A percentile compares a stretch with the other conserved stretches of the same genome.
phyloP scores from a whole-genome alignment of 2,797 vertebrate species.

The Mionectes olivaceus region DNA sequence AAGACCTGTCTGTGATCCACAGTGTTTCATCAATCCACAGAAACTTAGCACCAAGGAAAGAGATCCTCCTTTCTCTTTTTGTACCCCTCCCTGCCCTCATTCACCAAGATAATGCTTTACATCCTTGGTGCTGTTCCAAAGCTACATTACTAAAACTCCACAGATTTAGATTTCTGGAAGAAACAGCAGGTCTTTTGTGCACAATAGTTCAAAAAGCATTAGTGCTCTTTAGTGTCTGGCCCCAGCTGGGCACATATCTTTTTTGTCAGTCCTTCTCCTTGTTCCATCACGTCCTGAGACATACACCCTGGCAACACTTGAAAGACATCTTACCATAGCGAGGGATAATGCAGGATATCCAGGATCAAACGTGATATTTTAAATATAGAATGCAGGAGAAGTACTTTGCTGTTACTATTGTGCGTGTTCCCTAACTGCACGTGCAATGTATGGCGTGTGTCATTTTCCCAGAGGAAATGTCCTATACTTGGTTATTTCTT shows the following conservation, averaged over 20 bases:
- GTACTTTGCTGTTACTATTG: neutral
- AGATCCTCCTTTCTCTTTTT: neutral
- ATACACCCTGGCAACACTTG: conserved; percentile 42
- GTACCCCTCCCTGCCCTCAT: neutral
- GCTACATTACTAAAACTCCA: neutral
- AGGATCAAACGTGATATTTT: conserved; percentile 24
- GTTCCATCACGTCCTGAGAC: neutral
- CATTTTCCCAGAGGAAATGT: conserved; percentile 17
- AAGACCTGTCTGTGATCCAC: neutral
- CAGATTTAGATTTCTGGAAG: neutral
- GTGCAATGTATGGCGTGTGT: neutral
- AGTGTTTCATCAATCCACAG: neutral
- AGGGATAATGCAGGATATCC: conserved; percentile 37
- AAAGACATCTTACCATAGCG: neutral
- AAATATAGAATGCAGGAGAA: conserved; percentile 30
- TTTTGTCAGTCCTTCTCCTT: neutral
- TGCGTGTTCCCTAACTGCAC: neutral
- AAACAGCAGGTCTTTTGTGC: neutral
- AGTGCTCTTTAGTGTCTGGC: neutral
- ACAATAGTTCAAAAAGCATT: neutral
- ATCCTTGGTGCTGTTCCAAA: neutral
- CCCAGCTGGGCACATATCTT: neutral
- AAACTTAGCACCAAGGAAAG: neutral
- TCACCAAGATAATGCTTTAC: neutral
- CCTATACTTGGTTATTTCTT: conserved; percentile 10